Evolutionary conservation across 2,888 invertebrate species (phyloP).

Genomic region (Acronicta alni): DNA sequence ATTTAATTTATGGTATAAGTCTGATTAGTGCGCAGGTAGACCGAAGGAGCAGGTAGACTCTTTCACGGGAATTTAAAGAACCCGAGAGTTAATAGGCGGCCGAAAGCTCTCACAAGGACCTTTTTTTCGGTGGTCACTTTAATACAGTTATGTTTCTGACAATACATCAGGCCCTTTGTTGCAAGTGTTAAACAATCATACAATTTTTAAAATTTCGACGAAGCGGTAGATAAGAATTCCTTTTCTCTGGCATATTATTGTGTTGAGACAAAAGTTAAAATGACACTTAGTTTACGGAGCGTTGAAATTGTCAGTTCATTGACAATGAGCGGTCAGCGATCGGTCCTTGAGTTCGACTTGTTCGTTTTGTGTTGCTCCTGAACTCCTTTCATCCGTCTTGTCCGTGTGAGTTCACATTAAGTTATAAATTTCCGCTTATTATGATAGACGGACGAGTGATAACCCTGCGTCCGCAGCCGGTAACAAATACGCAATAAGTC

Average conservation of each 20-base stretch:
- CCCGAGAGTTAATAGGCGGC: conserved; percentile 54
- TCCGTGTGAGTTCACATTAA: conserved; percentile 47
- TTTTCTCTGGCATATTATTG: conserved; percentile 49
- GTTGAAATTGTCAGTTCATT: conserved; percentile 62
- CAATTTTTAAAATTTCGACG: conserved; percentile 60
- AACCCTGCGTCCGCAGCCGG: conserved; percentile 75
- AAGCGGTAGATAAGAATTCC: conserved; percentile 51
- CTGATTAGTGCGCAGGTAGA: conserved; percentile 82
- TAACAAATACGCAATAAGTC: conserved; percentile 71
- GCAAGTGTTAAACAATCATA: conserved; percentile 72
- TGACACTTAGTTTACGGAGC: conserved; percentile 47
- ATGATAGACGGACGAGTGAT: conserved; percentile 76
- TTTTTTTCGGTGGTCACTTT: conserved; percentile 82
- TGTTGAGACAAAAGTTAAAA: conserved; percentile 58
- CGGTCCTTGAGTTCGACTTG: conserved; percentile 55
- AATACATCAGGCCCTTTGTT: conserved; percentile 69
- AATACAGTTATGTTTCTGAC: conserved; percentile 76
- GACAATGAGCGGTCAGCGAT: conserved; percentile 50
- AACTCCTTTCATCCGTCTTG: conserved; percentile 52
- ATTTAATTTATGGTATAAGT: conserved; percentile 81
- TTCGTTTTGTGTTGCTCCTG: conserved; percentile 49
- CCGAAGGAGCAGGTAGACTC: conserved; percentile 74
- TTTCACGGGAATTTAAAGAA: conserved; percentile 75
- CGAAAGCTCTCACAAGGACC: conserved; percentile 53
- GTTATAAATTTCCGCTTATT: conserved; percentile 72